A percentile compares a stretch with the other conserved stretches of the same genome.
Conservation (phyloP, 2,797 vertebrate genomes). For the Threskiornis aethiopicus region DNA sequence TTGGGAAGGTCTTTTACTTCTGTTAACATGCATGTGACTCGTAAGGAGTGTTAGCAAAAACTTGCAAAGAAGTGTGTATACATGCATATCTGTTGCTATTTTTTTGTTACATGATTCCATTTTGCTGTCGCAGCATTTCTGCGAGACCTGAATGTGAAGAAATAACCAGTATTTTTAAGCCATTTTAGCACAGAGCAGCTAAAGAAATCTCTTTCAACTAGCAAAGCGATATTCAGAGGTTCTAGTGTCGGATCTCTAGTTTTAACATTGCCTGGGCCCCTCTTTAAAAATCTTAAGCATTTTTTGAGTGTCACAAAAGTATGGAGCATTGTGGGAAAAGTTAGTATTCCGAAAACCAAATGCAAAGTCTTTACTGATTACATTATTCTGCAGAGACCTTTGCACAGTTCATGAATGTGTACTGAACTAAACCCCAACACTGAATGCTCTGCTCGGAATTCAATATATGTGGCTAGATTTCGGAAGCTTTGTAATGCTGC, state of each 20-base stretch:
- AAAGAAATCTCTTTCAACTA: not conserved
- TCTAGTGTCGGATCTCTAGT: not conserved
- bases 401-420: not conserved
- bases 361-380: not conserved
- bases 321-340: not conserved
- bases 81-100: not conserved
- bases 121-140: not conserved
- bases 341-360: not conserved
- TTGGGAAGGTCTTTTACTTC: not conserved
- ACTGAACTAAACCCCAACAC: not conserved
- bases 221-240: not conserved
- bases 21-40: not conserved
- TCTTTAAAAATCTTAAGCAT: not conserved
- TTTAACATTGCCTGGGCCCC: not conserved
- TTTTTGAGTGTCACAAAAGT: not conserved
- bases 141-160: not conserved
- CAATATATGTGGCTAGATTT: not conserved
- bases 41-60: not conserved
- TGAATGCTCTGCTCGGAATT: not conserved
- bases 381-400: slow-evolving; percentile 15
- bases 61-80: not conserved
- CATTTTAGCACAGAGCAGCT: not conserved
- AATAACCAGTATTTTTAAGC: not conserved
- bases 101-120: not conserved
- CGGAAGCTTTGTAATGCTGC: not conserved